phyloP scores from a whole-genome alignment of 2,888 invertebrate species.

The Aphodius granarius region DNA sequence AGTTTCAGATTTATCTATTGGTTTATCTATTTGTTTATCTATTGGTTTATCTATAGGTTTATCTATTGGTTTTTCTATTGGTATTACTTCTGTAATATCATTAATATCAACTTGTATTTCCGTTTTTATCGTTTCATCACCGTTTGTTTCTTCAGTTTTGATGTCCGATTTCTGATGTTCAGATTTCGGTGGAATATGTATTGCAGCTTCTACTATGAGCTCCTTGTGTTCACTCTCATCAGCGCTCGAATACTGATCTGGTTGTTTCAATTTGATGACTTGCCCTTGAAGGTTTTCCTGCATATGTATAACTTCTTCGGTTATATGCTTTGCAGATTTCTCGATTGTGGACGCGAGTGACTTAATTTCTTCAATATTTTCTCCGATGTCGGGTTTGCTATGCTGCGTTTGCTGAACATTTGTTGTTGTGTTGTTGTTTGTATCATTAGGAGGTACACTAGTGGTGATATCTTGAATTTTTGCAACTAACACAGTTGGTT shows the following conservation, averaged over 20 bases:
- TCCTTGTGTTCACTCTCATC: constrained; percentile 46
- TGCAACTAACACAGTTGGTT: neutral
- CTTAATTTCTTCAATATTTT: constrained; percentile 31
- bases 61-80: neutral
- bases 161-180: constrained; percentile 4
- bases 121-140: constrained; percentile 16
- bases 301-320: constrained; percentile 32
- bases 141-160: constrained; percentile 8
- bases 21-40: constrained; percentile 10
- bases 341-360: constrained; percentile 33
- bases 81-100: too few species aligned
- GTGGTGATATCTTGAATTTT: neutral
- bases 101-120: too few species aligned
- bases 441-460: constrained; percentile 16
- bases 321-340: constrained; percentile 33
- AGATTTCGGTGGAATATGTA: constrained; percentile 48
- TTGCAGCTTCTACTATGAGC: constrained; percentile 48
- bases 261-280: constrained; percentile 17
- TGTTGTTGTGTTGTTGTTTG: constrained; percentile 17
- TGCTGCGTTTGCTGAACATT: neutral
- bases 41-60: neutral
- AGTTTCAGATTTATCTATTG: constrained; percentile 1
- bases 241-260: constrained; percentile 44
- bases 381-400: constrained; percentile 7
- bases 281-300: constrained; percentile 28